A percentile compares a stretch with the other conserved stretches of the same genome.
Evolutionary conservation across 1,140 invertebrate genomes (phyloP).

Genomic region (Octopus bimaculoides): DNA sequence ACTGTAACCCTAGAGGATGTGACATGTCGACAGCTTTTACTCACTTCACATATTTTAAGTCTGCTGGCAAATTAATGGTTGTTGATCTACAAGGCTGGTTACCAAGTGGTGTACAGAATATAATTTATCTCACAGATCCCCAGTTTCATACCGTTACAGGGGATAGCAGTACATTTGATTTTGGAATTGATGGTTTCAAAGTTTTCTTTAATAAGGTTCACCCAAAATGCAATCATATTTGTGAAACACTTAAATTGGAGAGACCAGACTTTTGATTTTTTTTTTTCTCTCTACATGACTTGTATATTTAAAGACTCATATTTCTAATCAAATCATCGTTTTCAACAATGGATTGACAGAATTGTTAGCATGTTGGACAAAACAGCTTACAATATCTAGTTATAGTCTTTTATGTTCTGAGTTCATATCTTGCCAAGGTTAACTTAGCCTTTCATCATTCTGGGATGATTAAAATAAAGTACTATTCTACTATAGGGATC

Average conservation of each 20-base stretch:
- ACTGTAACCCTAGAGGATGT: constrained; percentile 16
- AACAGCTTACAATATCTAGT: no score
- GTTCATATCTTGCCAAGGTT: no score
- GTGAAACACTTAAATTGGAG: constrained; percentile 17
- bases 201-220: constrained; percentile 26
- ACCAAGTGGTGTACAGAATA: constrained; percentile 17
- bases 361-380: no score
- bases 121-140: constrained; percentile 30
- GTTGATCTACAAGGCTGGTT: constrained; percentile 31
- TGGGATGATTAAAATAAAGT: no score
- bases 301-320: no score
- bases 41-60: constrained; percentile 24
- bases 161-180: constrained; percentile 19
- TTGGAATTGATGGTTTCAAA: constrained; percentile 21
- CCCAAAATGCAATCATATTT: constrained; percentile 26
- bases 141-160: constrained; percentile 22
- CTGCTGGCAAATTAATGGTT: constrained; percentile 25
- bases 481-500: no score
- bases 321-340: no score
- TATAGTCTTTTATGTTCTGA: no score
- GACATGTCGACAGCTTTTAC: constrained; percentile 24
- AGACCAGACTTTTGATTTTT: constrained; percentile 5
- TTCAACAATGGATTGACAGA: no score
- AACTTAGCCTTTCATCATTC: no score
- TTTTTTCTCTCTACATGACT: no score